Evolutionary conservation across 2,888 invertebrate species (phyloP).

Genomic region (Stegana nigrithorax): DNA sequence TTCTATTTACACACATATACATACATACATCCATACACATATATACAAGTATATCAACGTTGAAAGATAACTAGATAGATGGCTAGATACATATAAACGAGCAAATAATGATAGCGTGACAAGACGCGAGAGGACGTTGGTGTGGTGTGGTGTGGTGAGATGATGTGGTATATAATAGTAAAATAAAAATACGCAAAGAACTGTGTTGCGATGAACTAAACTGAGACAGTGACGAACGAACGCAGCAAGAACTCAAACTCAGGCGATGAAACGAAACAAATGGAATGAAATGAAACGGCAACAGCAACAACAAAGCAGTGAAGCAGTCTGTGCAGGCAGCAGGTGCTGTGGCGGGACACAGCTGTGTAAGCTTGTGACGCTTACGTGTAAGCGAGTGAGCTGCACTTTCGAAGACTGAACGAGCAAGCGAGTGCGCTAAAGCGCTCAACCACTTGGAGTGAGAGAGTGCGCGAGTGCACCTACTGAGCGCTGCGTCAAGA

Average conservation of each 20-base stretch:
- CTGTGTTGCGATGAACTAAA: neutral
- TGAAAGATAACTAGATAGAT: too few relatives aligned
- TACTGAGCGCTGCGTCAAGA: slow-evolving; percentile 2
- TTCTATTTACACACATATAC: neutral
- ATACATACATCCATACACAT: neutral
- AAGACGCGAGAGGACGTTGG: neutral
- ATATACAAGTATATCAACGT: neutral
- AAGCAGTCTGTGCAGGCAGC: too few relatives aligned
- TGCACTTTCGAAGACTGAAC: too few relatives aligned
- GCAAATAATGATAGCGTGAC: neutral
- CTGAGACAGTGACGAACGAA: slow-evolving; percentile 14
- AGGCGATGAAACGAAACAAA: neutral
- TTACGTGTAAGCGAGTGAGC: too few relatives aligned
- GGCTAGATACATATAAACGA: neutral
- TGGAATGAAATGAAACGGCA: neutral
- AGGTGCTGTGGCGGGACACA: neutral
- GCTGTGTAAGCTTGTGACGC: neutral
- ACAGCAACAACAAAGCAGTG: neutral
- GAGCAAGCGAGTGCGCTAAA: too few relatives aligned
- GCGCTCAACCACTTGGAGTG: neutral
- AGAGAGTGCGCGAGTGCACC: neutral
- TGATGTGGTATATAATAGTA: too few relatives aligned
- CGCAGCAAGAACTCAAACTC: neutral
- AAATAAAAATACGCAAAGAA: too few relatives aligned
- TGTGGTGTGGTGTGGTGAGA: too few relatives aligned